phyloP scores from a whole-genome alignment of 2,888 invertebrate species.

The Nephrotoma guestfalica region DNA sequence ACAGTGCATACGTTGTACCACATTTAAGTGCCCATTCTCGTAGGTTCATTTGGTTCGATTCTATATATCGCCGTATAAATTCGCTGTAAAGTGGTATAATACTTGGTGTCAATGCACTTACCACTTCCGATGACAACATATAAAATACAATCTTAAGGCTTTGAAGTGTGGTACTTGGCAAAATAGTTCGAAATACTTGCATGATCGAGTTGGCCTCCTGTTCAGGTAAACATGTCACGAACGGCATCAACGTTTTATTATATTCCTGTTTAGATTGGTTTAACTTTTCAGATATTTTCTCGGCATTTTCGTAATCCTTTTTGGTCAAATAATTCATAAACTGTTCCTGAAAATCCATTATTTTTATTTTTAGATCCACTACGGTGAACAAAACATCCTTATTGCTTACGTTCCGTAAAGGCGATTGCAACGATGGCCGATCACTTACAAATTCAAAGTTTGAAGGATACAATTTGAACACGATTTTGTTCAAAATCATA shows the following conservation, averaged over 20 bases:
- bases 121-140: constrained; percentile 36
- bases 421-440: constrained; percentile 26
- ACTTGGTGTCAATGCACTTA: constrained; percentile 36
- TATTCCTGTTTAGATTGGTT: constrained; percentile 25
- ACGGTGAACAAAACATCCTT: constrained; percentile 32
- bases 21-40: constrained; percentile 53
- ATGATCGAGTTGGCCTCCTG: constrained; percentile 13
- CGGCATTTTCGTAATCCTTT: constrained; percentile 43
- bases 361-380: constrained; percentile 40
- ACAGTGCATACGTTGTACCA: constrained; percentile 55
- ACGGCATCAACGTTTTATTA: constrained; percentile 20
- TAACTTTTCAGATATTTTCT: constrained; percentile 37
- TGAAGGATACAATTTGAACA: constrained; percentile 43
- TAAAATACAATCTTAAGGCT: constrained; percentile 40
- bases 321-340: constrained; percentile 39
- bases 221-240: constrained; percentile 18
- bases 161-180: constrained; percentile 37
- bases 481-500: constrained; percentile 37
- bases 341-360: constrained; percentile 41
- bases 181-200: constrained; percentile 20
- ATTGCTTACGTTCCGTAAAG: constrained; percentile 35
- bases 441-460: constrained; percentile 27
- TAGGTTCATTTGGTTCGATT: constrained; percentile 38
- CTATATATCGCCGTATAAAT: constrained; percentile 34
- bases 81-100: constrained; percentile 31